phyloP scores from a whole-genome alignment of 2,113 vertebrate species.

The Struthio camelus region DNA sequence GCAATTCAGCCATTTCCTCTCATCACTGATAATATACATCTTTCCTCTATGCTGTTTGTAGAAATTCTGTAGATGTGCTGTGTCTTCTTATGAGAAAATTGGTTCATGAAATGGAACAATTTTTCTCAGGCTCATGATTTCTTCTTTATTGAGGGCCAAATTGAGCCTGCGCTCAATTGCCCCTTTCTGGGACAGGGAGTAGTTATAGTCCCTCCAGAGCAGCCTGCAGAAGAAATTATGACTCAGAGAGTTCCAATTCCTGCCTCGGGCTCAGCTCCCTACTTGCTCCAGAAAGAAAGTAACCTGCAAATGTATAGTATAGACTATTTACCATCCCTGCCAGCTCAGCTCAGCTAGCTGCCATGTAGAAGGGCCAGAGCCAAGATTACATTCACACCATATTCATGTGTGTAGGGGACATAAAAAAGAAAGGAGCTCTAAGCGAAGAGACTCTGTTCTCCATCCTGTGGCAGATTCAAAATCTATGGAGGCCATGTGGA shows the following conservation, averaged over 20 bases:
- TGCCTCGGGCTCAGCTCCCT: slow-evolving; percentile 23
- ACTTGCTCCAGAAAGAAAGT: slow-evolving; percentile 51
- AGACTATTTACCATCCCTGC: slow-evolving; percentile 26
- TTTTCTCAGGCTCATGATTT: slow-evolving; percentile 69
- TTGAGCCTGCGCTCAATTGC: slow-evolving; percentile 61
- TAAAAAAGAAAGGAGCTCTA: not conserved
- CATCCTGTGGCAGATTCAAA: not conserved
- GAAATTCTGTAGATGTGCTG: slow-evolving; percentile 63
- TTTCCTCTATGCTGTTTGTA: slow-evolving; percentile 56
- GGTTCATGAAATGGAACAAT: slow-evolving; percentile 66
- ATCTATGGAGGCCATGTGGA: not conserved
- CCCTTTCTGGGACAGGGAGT: slow-evolving; percentile 42
- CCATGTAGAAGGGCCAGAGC: not conserved
- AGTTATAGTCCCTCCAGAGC: slow-evolving; percentile 39
- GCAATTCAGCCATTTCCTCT: slow-evolving; percentile 64
- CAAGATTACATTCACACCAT: slow-evolving; percentile 44
- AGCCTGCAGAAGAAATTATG: slow-evolving; percentile 29
- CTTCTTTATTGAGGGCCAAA: slow-evolving; percentile 68
- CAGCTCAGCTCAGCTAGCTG: slow-evolving; percentile 38
- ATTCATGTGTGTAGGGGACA: slow-evolving; percentile 1
- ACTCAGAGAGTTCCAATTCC: slow-evolving; percentile 23
- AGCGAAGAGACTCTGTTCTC: not conserved
- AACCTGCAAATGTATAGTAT: not conserved
- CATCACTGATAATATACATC: slow-evolving; percentile 67
- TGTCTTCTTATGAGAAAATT: slow-evolving; percentile 70